A percentile compares a stretch with the other conserved stretches of the same genome.
phyloP scores from a whole-genome alignment of 2,113 vertebrate species.

The Corvus cornix region DNA sequence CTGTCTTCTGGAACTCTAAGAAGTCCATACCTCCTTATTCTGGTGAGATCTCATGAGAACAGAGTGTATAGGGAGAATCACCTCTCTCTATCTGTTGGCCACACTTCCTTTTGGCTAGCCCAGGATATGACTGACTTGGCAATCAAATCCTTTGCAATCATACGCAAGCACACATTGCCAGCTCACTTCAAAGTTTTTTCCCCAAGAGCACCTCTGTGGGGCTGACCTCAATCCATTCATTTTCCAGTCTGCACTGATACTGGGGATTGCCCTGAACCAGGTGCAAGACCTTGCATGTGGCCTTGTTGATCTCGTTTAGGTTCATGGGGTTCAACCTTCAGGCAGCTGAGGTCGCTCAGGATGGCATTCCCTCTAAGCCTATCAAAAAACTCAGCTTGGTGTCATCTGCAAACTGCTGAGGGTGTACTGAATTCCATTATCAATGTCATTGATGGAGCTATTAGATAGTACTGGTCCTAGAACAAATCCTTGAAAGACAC shows the following conservation, averaged over 20 bases:
- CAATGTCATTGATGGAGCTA: background rate
- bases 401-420: background rate
- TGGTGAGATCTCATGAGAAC: background rate
- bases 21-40: background rate
- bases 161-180: rapidly evolving
- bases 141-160: background rate
- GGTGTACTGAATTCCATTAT: too few species aligned
- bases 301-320: background rate
- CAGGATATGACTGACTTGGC: background rate
- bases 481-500: background rate
- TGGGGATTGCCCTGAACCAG: background rate
- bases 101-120: background rate
- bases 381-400: background rate
- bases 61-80: background rate
- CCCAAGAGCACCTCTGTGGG: background rate
- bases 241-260: background rate
- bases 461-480: background rate
- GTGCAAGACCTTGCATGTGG: background rate
- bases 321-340: background rate
- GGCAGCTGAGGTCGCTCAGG: background rate
- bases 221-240: background rate
- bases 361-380: background rate
- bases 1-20: background rate
- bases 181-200: background rate
- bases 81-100: background rate